Conservation (phyloP, 1,140 invertebrate genomes). For the Drosophila sp. region DNA sequence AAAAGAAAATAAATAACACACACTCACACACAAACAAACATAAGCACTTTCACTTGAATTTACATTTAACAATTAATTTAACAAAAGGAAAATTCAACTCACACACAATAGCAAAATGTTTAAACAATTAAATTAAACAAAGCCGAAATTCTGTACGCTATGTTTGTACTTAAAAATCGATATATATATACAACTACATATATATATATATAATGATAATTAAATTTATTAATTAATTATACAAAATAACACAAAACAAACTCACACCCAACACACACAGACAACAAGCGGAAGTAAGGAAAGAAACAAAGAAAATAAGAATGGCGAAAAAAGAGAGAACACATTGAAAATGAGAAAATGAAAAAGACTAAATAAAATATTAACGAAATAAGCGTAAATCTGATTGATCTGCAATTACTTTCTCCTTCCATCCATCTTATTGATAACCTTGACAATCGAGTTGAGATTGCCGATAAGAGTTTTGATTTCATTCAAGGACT, state of each 20-base stretch:
- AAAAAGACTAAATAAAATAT: constrained; percentile 82
- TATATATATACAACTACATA: constrained; percentile 37
- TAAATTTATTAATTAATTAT: constrained; percentile 82
- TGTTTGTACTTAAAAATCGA: constrained; percentile 72
- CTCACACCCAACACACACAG: constrained; percentile 41
- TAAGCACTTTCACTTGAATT: constrained; percentile 58
- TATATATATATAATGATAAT: constrained; percentile 45
- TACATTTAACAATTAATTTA: constrained; percentile 50
- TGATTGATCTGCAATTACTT: neutral
- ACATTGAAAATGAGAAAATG: constrained; percentile 75
- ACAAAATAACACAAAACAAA: constrained; percentile 59
- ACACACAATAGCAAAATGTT: constrained; percentile 58
- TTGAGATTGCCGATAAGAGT: constrained; percentile 59
- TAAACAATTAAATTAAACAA: constrained; percentile 50
- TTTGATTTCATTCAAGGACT: constrained; percentile 63
- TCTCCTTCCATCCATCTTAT: constrained; percentile 2
- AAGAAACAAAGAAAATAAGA: constrained; percentile 2
- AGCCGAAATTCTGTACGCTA: constrained; percentile 60
- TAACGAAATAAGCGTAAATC: constrained; percentile 66
- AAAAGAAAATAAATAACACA: neutral
- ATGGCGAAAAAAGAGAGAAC: constrained; percentile 63
- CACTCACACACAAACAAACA: constrained; percentile 2
- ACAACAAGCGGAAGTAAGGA: constrained; percentile 27
- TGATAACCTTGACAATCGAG: constrained; percentile 59
- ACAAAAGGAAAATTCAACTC: constrained; percentile 32